These are phyloP conservation scores for Hylyphantes graminicola DNA, from an alignment of 1,140 invertebrate genomes.

Conservation along the genomic window DNA sequence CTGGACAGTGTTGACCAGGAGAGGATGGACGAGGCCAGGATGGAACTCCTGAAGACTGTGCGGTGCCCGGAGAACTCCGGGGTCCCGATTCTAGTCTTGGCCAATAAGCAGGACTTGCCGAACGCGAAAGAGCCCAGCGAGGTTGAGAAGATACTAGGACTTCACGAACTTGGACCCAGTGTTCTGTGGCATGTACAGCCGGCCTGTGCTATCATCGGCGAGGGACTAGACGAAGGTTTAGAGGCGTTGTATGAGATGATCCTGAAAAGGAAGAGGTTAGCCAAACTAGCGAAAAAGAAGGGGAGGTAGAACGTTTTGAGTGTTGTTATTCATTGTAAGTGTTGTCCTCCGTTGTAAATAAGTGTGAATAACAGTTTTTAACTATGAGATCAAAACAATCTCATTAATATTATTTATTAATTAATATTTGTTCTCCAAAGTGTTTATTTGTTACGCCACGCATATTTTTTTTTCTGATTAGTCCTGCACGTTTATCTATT, in stretches of 20 bases:
- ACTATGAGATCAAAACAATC: too few relatives aligned
- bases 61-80: constrained; percentile 88
- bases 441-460: too few relatives aligned
- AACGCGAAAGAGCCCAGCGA: constrained; percentile 87
- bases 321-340: too few relatives aligned
- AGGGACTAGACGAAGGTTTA: constrained; percentile 93
- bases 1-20: constrained; percentile 90
- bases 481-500: too few relatives aligned
- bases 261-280: constrained; percentile 88
- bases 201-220: constrained; percentile 95
- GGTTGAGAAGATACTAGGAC: constrained; percentile 85
- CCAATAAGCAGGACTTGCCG: constrained; percentile 94
- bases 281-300: constrained; percentile 75
- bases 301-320: constrained; percentile 45
- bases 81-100: constrained; percentile 89
- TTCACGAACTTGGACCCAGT: constrained; percentile 79
- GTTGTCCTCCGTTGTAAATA: too few relatives aligned
- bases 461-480: too few relatives aligned
- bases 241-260: constrained; percentile 95
- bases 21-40: constrained; percentile 92
- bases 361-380: too few relatives aligned
- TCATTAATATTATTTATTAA: too few relatives aligned
- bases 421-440: too few relatives aligned
- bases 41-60: constrained; percentile 89
- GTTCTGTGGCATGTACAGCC: constrained; percentile 90